Base-by-base conservation (phyloP, 2,113 vertebrate species). In the Pedionomus torquatus region DNA sequence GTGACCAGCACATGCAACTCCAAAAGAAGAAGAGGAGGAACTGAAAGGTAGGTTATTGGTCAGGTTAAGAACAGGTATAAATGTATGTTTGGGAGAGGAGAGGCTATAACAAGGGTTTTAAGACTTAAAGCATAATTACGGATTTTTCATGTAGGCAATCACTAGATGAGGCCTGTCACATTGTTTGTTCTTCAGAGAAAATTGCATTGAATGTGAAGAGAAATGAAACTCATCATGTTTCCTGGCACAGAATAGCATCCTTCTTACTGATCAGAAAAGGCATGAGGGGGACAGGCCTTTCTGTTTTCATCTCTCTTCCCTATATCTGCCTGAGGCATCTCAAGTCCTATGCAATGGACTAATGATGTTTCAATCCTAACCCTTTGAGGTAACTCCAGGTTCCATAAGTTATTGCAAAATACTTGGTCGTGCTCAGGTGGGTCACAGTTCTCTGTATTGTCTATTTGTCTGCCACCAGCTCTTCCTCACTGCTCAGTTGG, bases 111-210 rank as follows among this genome's bases (percentile, higher is more conserved):
- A 84, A 66, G 28, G 13, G 13, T 69, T 85, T 72, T 46, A 89
- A 83, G 44, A 39, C 35, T 86, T 52, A 16, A 80, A 19, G 84
- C 19, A 70, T 41, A 25, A 7, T 63, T 64, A 48, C 44, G 54
- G 49, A n/a, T 93, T 72, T 87, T 74, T 77, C 37, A 13, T 49
- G 41, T 43, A 58, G 46, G 35, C 57, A 68, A 5, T 72, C 30
- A 64, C 17, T 17, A 6, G 57, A 18, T 60, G 51, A 60, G 30
- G 20, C 52, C n/a, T 79, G 75, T 76, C 7, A 3, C 30, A 19
- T 64, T 82, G 90, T 83, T 83, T 93, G 10, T 79, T 93, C 70
- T 83, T 77, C 57, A 39, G 51, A 92, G 79, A 82, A 88, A 85
- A 90, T 90, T 20, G 37, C 75, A 41, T 18, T 83, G 82, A 70